Base-by-base conservation (phyloP, 2,888 invertebrate species). In the Ariolimax columbianus region DNA sequence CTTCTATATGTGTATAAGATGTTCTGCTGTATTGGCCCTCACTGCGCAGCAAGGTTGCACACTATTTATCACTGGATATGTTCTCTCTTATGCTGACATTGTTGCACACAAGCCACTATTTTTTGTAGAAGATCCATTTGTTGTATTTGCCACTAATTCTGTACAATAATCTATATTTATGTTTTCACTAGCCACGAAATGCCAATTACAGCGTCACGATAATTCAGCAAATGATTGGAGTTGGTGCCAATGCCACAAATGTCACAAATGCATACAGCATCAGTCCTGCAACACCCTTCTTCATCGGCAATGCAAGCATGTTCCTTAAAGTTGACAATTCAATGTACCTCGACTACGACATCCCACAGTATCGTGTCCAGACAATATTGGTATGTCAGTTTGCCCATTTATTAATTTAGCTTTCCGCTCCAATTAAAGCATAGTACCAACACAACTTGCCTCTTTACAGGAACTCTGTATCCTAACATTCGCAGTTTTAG, bases 361-460 rank as follows among this genome's bases (percentile, higher is more conserved):
- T n/a, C 33, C 77, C 75, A 11, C 33, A 30, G 4, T 88, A 89
- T 73, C 82, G 88, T 51, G 63, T 0, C 2, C 89, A 90, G 43
- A 55, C 33, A 6, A 82, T 91, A 36, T 75, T 82, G 72, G 91
- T 90, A 38, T 96, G 96, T 80, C 87, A 55, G 6, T 55, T 47
- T n/a, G n/a, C n/a, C n/a, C n/a, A n/a, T n/a, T n/a, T n/a, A n/a
- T n/a, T n/a, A n/a, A n/a, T n/a, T n/a, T n/a, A n/a, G n/a, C n/a
- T n/a, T n/a, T n/a, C n/a, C n/a, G n/a, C n/a, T n/a, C n/a, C n/a
- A n/a, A n/a, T n/a, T n/a, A n/a, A n/a, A n/a, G n/a, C n/a, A n/a
- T n/a, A n/a, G n/a, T n/a, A n/a, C n/a, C n/a, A n/a, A n/a, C n/a
- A n/a, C n/a, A n/a, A n/a, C n/a, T n/a, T n/a, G n/a, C n/a, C n/a